Evolutionary conservation across 2,797 vertebrate species (phyloP), one percentile per base, ranked within the genome.

Genomic region (Neosilurus mollespiculum): DNA sequence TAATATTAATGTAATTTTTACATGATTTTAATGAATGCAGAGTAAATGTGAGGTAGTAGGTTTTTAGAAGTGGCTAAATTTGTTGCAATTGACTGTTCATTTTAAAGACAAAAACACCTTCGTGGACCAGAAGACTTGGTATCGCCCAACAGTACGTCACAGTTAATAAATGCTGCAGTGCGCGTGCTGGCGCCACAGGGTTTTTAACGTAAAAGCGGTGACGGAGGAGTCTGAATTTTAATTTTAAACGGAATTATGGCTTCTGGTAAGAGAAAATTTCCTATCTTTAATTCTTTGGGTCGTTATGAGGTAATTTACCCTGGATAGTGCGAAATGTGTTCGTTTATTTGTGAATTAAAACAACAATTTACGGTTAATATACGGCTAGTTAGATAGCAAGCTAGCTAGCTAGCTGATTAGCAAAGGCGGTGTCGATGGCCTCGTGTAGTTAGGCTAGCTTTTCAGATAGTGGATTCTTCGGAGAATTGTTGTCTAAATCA

Each of bases 181-280:
- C 80, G 80, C 54, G 77, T 54, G 24, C 61, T 67, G 82, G 65
- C 83, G 64, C 81, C 81, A 51, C 66, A 26, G 80, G 80, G 81
- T 83, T 92, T 94, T 43, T 43, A 91, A 89, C 88, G 53, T 81
- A 82, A 79, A 78, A 16, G 30, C 70, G 49, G 75, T 66, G 61
- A 56, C 62, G 70, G 78, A 24, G 62, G 82, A 64, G 80, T n/a
- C 0, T 69, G 62, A 24, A 10, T 86, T 89, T 89, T 89, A 87
- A 85, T 69, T 34, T 69, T 49, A 59, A 58, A 80, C 76, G 9
- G 53, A 83, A 88, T 22, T 54, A 95, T 95, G 95, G 91, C 95
- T 87, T 95, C 95, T 80, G 94, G 95, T 95, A 87, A 92, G 90
- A 0, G 0, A 0, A 1, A 18, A 1, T 9, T 12, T 53, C 1